Evolutionary conservation across 2,113 vertebrate genomes (phyloP), one percentile per base, ranked within the genome.

Genomic region (Benthochromis sp.): DNA sequence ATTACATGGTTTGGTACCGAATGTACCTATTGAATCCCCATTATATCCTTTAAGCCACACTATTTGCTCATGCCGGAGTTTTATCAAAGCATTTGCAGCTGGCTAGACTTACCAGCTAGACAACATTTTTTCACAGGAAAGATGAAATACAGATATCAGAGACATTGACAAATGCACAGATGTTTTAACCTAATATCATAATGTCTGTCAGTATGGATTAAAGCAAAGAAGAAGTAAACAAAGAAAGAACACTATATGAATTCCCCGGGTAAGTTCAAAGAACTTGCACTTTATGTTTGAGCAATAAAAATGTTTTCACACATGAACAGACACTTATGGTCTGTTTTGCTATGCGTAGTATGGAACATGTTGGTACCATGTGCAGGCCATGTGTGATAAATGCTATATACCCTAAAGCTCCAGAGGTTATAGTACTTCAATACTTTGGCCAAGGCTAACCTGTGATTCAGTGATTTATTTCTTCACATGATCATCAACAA

Each of bases 311-410:
- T 50, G 85, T 82, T 84, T 90, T 89, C 83, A 59, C 24, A 53
- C n/a, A 52, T 80, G 57, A 80, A 86, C 71, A 86, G 78, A 57
- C 14, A 59, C 73, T 85, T 86, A 91, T 83, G 27, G 50, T 36
- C 45, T 93, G 83, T 82, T 90, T 86, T 84, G 40, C 86, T 83
- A 2, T 19, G 5, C 8, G 29, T 36, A 38, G 17, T 17, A 73
- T 69, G 45, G 88, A 92, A 87, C 84, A 88, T 91, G 89, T 34
- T 36, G 7, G 66, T 59, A 21, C 82, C 93, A 94, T 92, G 91
- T 94, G 94, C 24, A 7, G 81, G 29, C 91, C 91, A 93, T 86
- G 76, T 93, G 93, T 92, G 61, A 88, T 40, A 53, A 80, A 76
- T 52, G 9, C 24, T 19, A 16, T 88, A 50, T 59, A 45, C 34